phyloP scores from a whole-genome alignment of 1,140 invertebrate genomes.

The Cydia amplana region DNA sequence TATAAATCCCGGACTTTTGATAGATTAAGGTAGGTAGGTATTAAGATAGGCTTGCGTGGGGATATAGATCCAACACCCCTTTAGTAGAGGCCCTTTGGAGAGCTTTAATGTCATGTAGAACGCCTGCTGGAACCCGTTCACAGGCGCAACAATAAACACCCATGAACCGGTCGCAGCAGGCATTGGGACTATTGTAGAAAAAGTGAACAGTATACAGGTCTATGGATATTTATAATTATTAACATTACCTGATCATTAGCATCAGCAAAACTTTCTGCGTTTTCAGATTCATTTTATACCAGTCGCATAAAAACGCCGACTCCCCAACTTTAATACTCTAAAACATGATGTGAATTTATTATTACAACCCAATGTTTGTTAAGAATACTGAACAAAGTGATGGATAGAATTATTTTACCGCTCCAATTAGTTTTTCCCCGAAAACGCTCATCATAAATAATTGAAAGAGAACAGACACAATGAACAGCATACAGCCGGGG shows the following conservation, averaged over 20 bases:
- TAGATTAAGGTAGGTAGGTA: no score
- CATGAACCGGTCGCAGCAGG: no score
- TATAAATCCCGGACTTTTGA: no score
- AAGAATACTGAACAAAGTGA: neutral
- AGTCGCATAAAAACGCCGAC: constrained; percentile 56
- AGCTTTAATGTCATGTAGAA: no score
- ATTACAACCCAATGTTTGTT: constrained; percentile 17
- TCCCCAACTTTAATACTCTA: constrained; percentile 60
- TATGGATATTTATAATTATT: no score
- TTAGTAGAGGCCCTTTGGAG: no score
- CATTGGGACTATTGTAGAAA: no score
- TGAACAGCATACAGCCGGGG: constrained; percentile 59
- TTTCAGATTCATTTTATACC: constrained; percentile 59
- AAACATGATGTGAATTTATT: constrained; percentile 36
- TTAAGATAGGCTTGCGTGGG: no score
- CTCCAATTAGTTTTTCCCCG: constrained; percentile 64
- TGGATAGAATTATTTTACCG: constrained; percentile 46
- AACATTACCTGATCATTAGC: constrained; percentile 59
- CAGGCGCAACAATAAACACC: no score
- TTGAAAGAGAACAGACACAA: constrained; percentile 59
- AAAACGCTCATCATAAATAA: constrained; percentile 69
- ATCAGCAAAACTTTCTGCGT: constrained; percentile 60
- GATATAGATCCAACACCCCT: no score
- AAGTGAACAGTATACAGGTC: no score
- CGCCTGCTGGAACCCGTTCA: no score